A percentile compares a stretch with the other conserved stretches of the same genome.
phyloP scores from a whole-genome alignment of 1,140 invertebrate genomes.

The Hypothenemus hampei region DNA sequence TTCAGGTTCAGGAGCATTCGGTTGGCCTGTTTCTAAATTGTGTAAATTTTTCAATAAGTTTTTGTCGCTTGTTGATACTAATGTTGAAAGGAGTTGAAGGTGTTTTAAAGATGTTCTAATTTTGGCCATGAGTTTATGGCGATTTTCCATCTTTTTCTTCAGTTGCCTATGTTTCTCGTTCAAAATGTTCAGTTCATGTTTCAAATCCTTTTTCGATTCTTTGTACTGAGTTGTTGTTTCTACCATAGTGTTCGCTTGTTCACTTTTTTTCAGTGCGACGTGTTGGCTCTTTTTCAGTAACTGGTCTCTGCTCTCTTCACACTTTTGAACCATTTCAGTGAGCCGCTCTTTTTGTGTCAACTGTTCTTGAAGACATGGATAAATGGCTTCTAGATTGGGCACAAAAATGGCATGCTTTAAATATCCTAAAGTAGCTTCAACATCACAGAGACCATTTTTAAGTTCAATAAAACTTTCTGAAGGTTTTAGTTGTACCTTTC shows the following conservation, averaged over 20 bases:
- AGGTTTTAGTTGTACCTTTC: constrained; percentile 33
- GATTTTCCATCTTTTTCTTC: constrained; percentile 17
- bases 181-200: constrained; percentile 46
- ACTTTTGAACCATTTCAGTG: constrained; percentile 48
- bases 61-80: constrained; percentile 12
- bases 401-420: constrained; percentile 49
- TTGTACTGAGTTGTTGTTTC: constrained; percentile 52
- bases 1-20: constrained; percentile 25
- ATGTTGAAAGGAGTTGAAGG: constrained; percentile 31
- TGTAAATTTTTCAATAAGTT: constrained; percentile 1
- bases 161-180: constrained; percentile 44
- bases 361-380: constrained; percentile 54
- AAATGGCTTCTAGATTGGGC: constrained; percentile 47
- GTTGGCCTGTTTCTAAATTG: background rate
- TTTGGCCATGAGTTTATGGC: constrained; percentile 31
- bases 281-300: constrained; percentile 52
- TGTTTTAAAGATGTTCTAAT: constrained; percentile 37
- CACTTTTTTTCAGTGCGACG: constrained; percentile 51
- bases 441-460: constrained; percentile 46
- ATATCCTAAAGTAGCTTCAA: constrained; percentile 51
- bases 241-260: constrained; percentile 53
- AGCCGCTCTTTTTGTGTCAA: constrained; percentile 50
- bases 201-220: constrained; percentile 47
- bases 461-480: constrained; percentile 46
- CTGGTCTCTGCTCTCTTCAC: constrained; percentile 48